phyloP scores from a whole-genome alignment of 1,140 invertebrate genomes.

The Papilio dardanus region DNA sequence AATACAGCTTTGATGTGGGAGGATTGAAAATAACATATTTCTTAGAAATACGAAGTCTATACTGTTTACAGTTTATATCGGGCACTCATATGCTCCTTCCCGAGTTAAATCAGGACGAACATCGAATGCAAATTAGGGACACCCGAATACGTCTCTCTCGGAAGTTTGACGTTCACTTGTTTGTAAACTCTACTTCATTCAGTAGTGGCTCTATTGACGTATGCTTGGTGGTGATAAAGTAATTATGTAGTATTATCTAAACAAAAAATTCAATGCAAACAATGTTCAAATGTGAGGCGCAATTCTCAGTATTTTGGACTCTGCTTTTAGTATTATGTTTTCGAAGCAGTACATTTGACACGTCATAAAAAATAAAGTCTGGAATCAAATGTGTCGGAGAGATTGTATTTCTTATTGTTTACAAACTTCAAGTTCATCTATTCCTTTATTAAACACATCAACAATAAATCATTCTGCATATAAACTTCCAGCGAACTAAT shows the following conservation, averaged over 20 bases:
- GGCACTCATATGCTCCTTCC: conserved; percentile 21
- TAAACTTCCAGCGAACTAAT: background rate
- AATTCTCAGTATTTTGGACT: no score
- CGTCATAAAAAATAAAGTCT: background rate
- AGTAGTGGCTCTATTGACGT: background rate
- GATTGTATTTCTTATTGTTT: background rate
- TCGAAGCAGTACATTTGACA: background rate
- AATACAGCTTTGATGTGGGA: conserved; percentile 11
- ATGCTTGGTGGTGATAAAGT: background rate
- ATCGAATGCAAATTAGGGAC: conserved; percentile 25
- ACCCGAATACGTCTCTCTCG: conserved; percentile 23
- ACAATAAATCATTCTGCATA: background rate
- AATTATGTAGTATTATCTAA: no score
- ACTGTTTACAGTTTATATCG: conserved; percentile 23
- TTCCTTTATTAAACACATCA: background rate
- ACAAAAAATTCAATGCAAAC: background rate
- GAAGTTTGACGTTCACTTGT: background rate
- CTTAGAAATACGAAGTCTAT: conserved; percentile 2
- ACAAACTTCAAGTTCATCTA: background rate
- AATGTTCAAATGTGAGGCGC: background rate
- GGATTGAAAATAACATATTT: conserved; percentile 12
- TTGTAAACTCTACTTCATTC: background rate
- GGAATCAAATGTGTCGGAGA: background rate
- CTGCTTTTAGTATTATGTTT: no score
- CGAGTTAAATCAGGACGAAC: conserved; percentile 19